A percentile compares a stretch with the other conserved stretches of the same genome.
These are phyloP conservation scores for Paedocypris micromegethes DNA, from an alignment of 2,797 vertebrate species.

Conservation along the genomic window DNA sequence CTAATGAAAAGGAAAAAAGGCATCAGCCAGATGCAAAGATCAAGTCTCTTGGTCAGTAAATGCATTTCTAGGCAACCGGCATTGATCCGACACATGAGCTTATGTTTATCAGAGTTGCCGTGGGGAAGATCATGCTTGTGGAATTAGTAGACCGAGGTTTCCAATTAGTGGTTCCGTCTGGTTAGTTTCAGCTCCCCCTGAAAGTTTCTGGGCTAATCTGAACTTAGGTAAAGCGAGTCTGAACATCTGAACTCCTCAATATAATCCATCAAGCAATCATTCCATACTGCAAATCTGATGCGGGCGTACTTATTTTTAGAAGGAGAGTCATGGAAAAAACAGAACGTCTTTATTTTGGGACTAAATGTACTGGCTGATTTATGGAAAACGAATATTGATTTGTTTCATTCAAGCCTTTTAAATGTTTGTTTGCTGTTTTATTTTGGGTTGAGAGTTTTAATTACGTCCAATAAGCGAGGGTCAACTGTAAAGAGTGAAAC, in stretches of 20 bases:
- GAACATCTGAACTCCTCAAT: not conserved
- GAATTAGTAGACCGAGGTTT: conserved; percentile 47
- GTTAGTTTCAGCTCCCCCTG: conserved; percentile 15
- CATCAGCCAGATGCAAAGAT: conserved; percentile 29
- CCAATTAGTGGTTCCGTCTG: conserved; percentile 46
- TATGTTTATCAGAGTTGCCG: conserved; percentile 43
- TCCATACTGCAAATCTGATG: too few relatives aligned
- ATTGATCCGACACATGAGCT: conserved; percentile 45
- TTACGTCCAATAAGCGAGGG: too few relatives aligned
- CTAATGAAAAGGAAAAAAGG: conserved; percentile 51
- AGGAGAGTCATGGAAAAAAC: too few relatives aligned
- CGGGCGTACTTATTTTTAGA: too few relatives aligned
- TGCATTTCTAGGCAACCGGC: conserved; percentile 43
- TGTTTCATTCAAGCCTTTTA: too few relatives aligned
- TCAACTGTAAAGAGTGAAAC: too few relatives aligned
- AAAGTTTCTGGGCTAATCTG: conserved; percentile 33
- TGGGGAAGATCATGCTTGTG: conserved; percentile 49
- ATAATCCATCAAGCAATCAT: too few relatives aligned
- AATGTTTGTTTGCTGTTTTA: too few relatives aligned
- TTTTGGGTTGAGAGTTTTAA: too few relatives aligned
- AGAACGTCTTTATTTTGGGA: too few relatives aligned
- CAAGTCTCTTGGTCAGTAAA: conserved; percentile 28
- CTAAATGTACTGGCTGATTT: too few relatives aligned
- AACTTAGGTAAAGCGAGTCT: conserved; percentile 9
- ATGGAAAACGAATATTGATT: too few relatives aligned